phyloP scores from a whole-genome alignment of 2,113 vertebrate genomes.

The Rhinogobius similis region DNA sequence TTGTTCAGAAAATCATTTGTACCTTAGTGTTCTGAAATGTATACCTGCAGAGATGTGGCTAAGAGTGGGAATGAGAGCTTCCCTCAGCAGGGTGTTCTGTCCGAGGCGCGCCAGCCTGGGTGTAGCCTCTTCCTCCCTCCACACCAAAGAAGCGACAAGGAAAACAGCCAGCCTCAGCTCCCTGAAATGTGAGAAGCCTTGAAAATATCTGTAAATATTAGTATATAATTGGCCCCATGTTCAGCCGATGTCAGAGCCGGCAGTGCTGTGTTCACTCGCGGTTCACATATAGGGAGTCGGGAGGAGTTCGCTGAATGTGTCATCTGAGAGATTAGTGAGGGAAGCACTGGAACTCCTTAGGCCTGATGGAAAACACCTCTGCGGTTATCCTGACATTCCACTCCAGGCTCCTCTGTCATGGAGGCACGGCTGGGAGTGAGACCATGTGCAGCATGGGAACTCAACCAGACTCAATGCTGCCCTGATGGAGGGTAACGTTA shows the following conservation, averaged over 20 bases:
- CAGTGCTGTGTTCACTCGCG: conserved; percentile 30
- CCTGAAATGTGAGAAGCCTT: conserved; percentile 46
- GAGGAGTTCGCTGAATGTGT: conserved; percentile 9
- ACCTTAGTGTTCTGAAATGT: background rate
- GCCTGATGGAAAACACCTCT: conserved; percentile 6
- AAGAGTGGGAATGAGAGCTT: conserved; percentile 7
- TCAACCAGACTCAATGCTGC: background rate
- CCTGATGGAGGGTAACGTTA: background rate
- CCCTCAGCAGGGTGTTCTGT: conserved; percentile 47
- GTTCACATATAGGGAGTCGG: conserved; percentile 17
- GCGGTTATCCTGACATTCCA: background rate
- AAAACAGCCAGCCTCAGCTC: conserved; percentile 50
- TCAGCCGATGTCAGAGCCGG: conserved; percentile 33
- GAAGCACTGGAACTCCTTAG: conserved; percentile 5
- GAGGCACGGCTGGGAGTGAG: background rate
- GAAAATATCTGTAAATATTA: conserved; percentile 54
- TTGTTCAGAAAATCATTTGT: background rate
- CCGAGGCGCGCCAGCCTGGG: conserved; percentile 43
- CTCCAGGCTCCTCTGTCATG: background rate
- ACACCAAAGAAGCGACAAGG: conserved; percentile 47
- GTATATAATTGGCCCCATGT: conserved; percentile 28
- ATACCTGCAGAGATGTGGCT: background rate
- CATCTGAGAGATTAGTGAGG: conserved; percentile 15
- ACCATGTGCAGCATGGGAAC: background rate
- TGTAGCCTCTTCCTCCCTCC: conserved; percentile 56